Evolutionary conservation across 1,140 invertebrate genomes (phyloP).

Genomic region (Holcopasites calliopsidis): DNA sequence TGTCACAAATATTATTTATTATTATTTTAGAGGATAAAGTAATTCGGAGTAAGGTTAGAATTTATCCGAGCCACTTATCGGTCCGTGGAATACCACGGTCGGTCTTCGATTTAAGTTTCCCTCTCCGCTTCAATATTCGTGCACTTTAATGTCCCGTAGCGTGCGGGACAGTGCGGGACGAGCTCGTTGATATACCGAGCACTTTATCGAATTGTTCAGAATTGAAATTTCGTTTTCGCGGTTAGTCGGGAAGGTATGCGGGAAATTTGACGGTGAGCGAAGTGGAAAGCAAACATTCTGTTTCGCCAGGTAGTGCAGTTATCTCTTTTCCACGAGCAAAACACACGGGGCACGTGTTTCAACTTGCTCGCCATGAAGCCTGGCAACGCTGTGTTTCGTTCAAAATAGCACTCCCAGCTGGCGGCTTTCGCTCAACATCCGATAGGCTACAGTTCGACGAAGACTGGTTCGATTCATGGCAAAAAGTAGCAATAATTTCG

Average conservation of each 20-base stretch:
- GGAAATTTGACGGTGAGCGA: neutral
- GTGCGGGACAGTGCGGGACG: too few species aligned
- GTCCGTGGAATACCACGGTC: neutral
- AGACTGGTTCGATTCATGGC: slow-evolving; percentile 1
- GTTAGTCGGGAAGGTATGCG: neutral
- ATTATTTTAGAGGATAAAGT: too few species aligned
- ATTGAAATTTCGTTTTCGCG: neutral
- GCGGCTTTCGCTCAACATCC: slow-evolving; percentile 65
- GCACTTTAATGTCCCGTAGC: neutral
- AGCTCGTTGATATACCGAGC: too few species aligned
- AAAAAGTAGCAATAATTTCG: neutral
- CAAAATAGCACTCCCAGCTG: slow-evolving; percentile 68
- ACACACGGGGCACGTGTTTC: slow-evolving; percentile 63
- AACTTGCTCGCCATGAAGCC: slow-evolving; percentile 47
- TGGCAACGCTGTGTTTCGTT: slow-evolving; percentile 63
- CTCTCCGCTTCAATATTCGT: slow-evolving; percentile 13
- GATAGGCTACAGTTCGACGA: slow-evolving; percentile 32
- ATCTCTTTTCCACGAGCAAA: slow-evolving; percentile 51
- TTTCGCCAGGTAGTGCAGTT: slow-evolving; percentile 43
- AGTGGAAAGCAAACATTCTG: slow-evolving; percentile 35
- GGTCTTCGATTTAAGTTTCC: slow-evolving; percentile 22
- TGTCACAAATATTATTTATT: neutral
- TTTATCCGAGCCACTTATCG: neutral
- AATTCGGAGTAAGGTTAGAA: neutral
- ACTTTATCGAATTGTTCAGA: neutral